Base-by-base conservation (phyloP, 2,113 vertebrate species). In the Gadus macrocephalus region DNA sequence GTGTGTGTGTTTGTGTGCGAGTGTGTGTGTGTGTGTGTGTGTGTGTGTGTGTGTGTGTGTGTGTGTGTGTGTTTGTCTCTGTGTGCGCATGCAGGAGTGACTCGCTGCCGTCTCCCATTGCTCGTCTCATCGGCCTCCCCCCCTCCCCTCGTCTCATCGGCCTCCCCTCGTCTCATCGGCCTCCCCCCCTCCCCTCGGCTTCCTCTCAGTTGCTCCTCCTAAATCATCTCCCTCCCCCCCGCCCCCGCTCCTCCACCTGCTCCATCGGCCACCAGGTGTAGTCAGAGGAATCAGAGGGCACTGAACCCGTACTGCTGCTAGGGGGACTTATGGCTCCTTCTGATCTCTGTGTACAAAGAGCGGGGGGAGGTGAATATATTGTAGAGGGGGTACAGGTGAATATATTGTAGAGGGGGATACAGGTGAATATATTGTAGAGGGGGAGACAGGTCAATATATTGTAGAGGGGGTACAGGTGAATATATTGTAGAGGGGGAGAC, bases 191-290 rank as follows among this genome's bases (percentile, higher is more conserved):
- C n/a, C n/a, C 53, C 68, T n/a, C 66, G 7, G 58, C 20, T 56
- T 58, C 74, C 42, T 55, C 85, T 88, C 85, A 86, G 86, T 88
- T 86, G 82, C 84, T 82, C 84, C 69, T 85, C 77, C 73, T 70
- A 19, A 19, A n/a, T 61, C 73, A 65, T 68, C 78, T 74, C 73
- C 75, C 77, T 80, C 78, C 69, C 71, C 81, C 68, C 73, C 67
- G 62, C 70, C 62, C 8, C 31, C 4, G 28, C 28, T 31, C 31
- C 31, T 3, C 31, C 31, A 31, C 31, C 31, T 31, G 31, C 31
- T 31, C 31, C 31, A 49, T 49, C 42, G 7, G 5, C 42, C 42
- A 49, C 42, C 9, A 49, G 42, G 42, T 49, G 42, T 49, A 49
- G 42, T 49, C 42, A 49, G 42, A 49, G 42, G 42, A 49, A 49